Evolutionary conservation across 2,888 invertebrate genomes (phyloP).

Genomic region (Aporophyla nigra): DNA sequence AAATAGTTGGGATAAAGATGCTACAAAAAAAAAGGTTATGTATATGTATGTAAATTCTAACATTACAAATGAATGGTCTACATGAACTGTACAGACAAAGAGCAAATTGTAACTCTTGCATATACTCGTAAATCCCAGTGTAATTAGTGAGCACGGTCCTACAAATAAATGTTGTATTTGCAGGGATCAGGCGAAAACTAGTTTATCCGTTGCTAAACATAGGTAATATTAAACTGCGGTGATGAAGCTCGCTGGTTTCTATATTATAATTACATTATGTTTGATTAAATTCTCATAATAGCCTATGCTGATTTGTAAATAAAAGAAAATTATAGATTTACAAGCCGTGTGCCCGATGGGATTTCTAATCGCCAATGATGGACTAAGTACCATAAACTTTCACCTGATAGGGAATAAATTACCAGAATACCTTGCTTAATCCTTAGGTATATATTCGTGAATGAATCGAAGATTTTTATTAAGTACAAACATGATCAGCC

Average conservation of each 20-base stretch:
- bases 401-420: too few relatives aligned
- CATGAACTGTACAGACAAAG: constrained; percentile 28
- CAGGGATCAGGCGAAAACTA: constrained; percentile 33
- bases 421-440: too few relatives aligned
- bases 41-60: neutral
- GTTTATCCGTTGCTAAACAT: constrained; percentile 49
- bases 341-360: neutral
- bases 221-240: constrained; percentile 49
- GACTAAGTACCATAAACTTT: too few relatives aligned
- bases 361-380: neutral
- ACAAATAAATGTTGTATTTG: constrained; percentile 44
- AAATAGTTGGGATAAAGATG: too few relatives aligned
- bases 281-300: neutral
- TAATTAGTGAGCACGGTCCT: constrained; percentile 39
- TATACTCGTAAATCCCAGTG: constrained; percentile 33
- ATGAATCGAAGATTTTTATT: too few relatives aligned
- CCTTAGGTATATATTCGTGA: too few relatives aligned
- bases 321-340: neutral
- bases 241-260: constrained; percentile 12
- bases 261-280: neutral
- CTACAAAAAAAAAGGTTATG: too few relatives aligned
- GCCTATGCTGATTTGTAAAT: neutral
- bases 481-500: too few relatives aligned
- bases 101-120: constrained; percentile 16
- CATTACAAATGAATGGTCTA: constrained; percentile 39